Conservation (phyloP, 2,797 vertebrate species). For the Lepus townsendii region DNA sequence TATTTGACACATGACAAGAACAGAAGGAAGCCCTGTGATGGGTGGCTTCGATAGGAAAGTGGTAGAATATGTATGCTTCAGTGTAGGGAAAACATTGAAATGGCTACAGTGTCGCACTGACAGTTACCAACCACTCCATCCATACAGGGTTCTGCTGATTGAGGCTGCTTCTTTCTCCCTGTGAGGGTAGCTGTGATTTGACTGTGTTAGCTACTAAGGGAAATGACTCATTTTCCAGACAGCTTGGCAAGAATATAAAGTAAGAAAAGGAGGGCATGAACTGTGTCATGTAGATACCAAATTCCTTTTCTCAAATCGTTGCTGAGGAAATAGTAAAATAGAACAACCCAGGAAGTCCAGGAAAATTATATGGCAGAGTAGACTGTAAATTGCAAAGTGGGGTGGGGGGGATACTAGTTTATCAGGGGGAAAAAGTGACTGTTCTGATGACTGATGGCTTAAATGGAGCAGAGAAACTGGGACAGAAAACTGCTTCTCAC, state of each 20-base stretch:
- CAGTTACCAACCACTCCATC: background rate
- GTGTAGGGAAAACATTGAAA: background rate
- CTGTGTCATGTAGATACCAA: slow-evolving; percentile 11
- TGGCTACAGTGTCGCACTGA: background rate
- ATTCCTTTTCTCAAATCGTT: slow-evolving; percentile 51
- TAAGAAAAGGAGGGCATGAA: slow-evolving; percentile 4
- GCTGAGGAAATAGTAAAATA: slow-evolving; percentile 42
- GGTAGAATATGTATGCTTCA: background rate
- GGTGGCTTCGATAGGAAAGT: background rate
- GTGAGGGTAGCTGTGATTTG: background rate
- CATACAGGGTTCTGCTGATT: background rate
- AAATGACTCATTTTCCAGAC: slow-evolving; percentile 38
- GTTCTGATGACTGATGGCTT: background rate
- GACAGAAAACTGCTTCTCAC: background rate
- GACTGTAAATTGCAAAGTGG: background rate
- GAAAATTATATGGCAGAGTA: slow-evolving; percentile 58
- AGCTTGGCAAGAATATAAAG: slow-evolving; percentile 37
- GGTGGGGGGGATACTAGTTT: background rate
- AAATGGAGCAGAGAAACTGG: slow-evolving; percentile 67
- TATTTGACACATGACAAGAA: background rate
- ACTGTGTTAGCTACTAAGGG: background rate
- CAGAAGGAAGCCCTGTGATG: background rate
- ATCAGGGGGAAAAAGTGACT: slow-evolving; percentile 1
- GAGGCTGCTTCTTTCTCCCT: background rate
- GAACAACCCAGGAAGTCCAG: background rate